Conservation (phyloP, 2,113 vertebrate species). For the Pterocles gutturalis region DNA sequence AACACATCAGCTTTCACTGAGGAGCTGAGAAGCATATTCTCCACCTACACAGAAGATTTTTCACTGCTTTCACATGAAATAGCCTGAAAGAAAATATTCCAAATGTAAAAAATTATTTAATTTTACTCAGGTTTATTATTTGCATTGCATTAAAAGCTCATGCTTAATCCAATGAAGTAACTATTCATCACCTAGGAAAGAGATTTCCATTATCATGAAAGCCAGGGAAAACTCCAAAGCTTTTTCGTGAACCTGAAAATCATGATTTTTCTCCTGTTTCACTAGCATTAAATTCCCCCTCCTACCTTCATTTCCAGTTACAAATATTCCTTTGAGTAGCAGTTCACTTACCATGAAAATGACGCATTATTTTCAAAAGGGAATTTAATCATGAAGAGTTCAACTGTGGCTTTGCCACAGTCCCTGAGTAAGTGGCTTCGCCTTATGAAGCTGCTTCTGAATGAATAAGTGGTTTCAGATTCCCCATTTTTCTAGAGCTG, state of each 20-base stretch:
- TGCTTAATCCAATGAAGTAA: neutral
- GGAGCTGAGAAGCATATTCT: neutral
- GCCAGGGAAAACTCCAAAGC: neutral
- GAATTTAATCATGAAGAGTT: neutral
- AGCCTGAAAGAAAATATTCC: neutral
- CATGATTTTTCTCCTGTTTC: neutral
- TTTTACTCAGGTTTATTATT: neutral
- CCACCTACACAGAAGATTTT: neutral
- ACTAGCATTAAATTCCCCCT: neutral
- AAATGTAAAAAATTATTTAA: neutral
- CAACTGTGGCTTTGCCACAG: neutral
- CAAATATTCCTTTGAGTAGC: neutral
- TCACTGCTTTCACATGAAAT: neutral
- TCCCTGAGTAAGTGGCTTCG: neutral
- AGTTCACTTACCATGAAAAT: slow-evolving; percentile 17
- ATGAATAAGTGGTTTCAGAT: neutral
- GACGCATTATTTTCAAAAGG: neutral
- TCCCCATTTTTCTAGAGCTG: neutral
- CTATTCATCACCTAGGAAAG: neutral
- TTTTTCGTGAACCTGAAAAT: slow-evolving; percentile 18
- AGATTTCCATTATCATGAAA: neutral
- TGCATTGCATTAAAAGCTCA: neutral
- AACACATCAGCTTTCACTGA: neutral
- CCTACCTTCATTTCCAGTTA: neutral
- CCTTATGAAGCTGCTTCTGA: neutral